phyloP scores from a whole-genome alignment of 2,888 invertebrate species.

The Fabriciana adippe region DNA sequence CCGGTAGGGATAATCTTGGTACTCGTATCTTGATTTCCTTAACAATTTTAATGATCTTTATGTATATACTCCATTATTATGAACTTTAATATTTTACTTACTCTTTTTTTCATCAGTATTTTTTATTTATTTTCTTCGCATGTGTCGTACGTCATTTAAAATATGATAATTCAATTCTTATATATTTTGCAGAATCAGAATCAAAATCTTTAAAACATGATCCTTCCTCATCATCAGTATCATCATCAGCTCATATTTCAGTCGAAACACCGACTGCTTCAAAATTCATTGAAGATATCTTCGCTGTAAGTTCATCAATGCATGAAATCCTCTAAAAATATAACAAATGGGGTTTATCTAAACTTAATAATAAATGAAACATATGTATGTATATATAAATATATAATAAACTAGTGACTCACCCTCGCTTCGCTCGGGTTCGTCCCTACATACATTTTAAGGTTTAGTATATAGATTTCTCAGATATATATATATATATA shows the following conservation, averaged over 20 bases:
- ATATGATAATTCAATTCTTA: too few species aligned
- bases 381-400: too few species aligned
- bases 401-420: too few species aligned
- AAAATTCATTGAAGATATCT: slow-evolving; percentile 69
- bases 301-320: slow-evolving; percentile 72
- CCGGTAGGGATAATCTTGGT: slow-evolving; percentile 52
- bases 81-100: slow-evolving; percentile 43
- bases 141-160: neutral
- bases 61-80: slow-evolving; percentile 61
- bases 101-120: neutral
- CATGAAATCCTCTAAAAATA: neutral
- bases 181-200: slow-evolving; percentile 39
- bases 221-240: slow-evolving; percentile 52
- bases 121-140: neutral
- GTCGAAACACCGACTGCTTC: slow-evolving; percentile 72
- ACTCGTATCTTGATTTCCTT: slow-evolving; percentile 47
- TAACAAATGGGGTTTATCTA: neutral
- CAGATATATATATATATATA: too few species aligned
- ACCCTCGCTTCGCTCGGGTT: too few species aligned
- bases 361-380: too few species aligned
- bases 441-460: too few species aligned
- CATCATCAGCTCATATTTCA: slow-evolving; percentile 65
- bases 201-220: slow-evolving; percentile 59
- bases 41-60: slow-evolving; percentile 68
- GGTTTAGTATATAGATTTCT: too few species aligned